Conservation (phyloP, 2,113 vertebrate genomes). For the Sapajus apella region DNA sequence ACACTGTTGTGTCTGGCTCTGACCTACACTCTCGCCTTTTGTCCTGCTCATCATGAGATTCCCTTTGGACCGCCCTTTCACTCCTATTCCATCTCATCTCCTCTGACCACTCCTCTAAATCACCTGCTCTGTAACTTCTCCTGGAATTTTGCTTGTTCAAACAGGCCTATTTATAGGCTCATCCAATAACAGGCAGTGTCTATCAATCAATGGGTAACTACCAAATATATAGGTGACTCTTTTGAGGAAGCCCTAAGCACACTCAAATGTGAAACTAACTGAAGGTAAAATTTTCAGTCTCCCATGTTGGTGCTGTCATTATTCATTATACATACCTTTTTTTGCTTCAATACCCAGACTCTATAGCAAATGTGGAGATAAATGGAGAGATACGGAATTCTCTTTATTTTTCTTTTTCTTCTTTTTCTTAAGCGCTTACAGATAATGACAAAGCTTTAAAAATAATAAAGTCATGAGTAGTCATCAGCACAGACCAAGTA, state of each 20-base stretch:
- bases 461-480: background rate
- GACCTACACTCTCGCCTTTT: rapidly evolving
- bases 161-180: background rate
- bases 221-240: background rate
- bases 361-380: background rate
- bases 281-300: background rate
- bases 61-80: rapidly evolving
- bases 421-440: background rate
- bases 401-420: background rate
- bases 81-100: too few relatives aligned
- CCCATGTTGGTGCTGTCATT: background rate
- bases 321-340: background rate
- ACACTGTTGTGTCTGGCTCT: background rate
- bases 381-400: background rate
- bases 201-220: background rate
- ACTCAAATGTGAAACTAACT: background rate
- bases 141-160: background rate
- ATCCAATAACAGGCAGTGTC: background rate
- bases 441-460: background rate
- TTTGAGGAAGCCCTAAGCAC: background rate
- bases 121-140: background rate
- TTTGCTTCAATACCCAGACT: background rate
- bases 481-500: background rate
- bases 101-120: background rate
- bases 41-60: background rate